Base-by-base conservation (phyloP, 2,113 vertebrate species). In the Hypomesus transpacificus region DNA sequence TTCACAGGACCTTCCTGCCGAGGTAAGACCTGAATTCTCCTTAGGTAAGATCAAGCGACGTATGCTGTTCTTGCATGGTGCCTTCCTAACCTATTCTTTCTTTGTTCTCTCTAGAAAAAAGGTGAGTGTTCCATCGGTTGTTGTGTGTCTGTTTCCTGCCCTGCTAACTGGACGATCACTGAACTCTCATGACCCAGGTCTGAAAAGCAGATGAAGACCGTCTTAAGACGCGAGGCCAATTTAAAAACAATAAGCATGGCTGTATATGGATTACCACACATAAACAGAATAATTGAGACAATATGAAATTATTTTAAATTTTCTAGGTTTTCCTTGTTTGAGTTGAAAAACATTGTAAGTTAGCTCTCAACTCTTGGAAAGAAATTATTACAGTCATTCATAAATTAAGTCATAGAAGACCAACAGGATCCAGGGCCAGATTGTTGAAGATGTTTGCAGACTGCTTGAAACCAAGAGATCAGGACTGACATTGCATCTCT, bases 1-100 rank as follows among this genome's bases (percentile, higher is more conserved):
- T 53, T 78, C 80, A 7, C 26, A 24, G 0, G 83, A 83, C 66
- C 59, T 68, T 0, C 0, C 21, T 0, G 63, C 0, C 16, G 2
- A 13, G 9, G 87, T 87, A 81, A 87, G 76, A 17, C 8, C 57
- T 61, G 13, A 61, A 26, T 4, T 3, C 1, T 1, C 24, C 21
- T 21, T 26, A 6, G 18, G 7, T 21, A 28, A 34, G 31, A 21
- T 46, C 54, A 57, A 57, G 16, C 4, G 70, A 64, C 20, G 46
- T 14, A 16, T 50, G 13, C 46, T 46, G 21, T 24, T 14, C 22
- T 24, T 16, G 14, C 61, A 34, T 17, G 16, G 26, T 34, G 2
- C 2, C 18, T 34, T 34, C 6, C 34, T 31, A 18, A 46, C 61
- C 14, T 65, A 6, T 20, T 34, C 31, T 34, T 7, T 34, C 16